Evolutionary conservation across 2,888 invertebrate genomes (phyloP).

Genomic region (Steinernema carpocapsae): DNA sequence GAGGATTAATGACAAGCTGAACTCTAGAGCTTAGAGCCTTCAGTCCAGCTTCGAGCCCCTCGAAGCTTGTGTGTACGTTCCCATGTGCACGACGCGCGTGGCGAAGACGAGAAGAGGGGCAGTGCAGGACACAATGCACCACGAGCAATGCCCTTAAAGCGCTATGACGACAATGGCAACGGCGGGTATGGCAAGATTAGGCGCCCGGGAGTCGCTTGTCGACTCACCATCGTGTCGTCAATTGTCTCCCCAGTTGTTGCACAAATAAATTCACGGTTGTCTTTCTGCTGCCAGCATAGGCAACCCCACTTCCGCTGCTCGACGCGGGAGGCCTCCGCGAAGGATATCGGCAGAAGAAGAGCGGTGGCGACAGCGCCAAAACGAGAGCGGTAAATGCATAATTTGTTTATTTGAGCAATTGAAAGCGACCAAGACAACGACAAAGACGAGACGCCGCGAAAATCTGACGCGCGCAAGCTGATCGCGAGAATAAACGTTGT

Average conservation of each 20-base stretch:
- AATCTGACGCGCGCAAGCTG: too few species aligned
- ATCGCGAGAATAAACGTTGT: too few species aligned
- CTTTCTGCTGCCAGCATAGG: too few species aligned
- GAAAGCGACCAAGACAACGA: neutral
- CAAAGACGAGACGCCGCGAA: neutral
- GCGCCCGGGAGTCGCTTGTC: neutral
- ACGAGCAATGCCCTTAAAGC: neutral
- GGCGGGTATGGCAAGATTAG: slow-evolving; percentile 18
- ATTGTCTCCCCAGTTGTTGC: slow-evolving; percentile 9
- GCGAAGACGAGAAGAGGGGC: neutral
- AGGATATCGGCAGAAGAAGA: neutral
- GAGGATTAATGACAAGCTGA: too few species aligned
- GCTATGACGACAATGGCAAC: slow-evolving; percentile 11
- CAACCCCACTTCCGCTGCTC: slow-evolving; percentile 8
- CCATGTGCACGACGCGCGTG: too few species aligned
- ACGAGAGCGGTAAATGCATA: slow-evolving; percentile 19
- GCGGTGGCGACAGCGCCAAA: neutral
- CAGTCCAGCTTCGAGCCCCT: too few species aligned
- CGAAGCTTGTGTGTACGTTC: too few species aligned
- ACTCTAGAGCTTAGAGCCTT: too few species aligned
- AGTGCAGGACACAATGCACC: neutral
- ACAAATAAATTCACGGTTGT: slow-evolving; percentile 8
- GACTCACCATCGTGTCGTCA: too few species aligned
- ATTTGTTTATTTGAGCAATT: slow-evolving; percentile 7
- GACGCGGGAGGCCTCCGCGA: neutral